phyloP scores from a whole-genome alignment of 35 echinoderm and acorn worm genomes.

The Acanthaster planci region DNA sequence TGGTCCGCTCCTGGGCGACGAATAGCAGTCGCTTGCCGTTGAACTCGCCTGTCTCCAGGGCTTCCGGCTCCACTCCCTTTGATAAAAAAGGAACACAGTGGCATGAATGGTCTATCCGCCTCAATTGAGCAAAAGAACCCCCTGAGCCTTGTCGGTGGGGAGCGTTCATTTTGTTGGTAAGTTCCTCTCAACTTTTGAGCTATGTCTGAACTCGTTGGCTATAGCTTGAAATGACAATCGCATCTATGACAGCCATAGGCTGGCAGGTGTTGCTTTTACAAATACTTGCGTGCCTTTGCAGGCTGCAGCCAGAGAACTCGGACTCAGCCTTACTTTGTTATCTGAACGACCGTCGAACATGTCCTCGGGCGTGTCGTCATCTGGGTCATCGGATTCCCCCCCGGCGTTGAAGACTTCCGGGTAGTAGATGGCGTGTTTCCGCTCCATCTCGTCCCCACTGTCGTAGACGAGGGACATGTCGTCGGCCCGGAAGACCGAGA shows the following conservation, averaged over 20 bases:
- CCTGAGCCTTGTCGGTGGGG: too few species aligned
- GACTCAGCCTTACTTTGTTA: constrained; percentile 56
- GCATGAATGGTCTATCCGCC: too few species aligned
- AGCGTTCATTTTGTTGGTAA: too few species aligned
- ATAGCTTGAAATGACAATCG: too few species aligned
- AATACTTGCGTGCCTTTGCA: too few species aligned
- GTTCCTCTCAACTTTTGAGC: too few species aligned
- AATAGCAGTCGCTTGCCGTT: constrained; percentile 58
- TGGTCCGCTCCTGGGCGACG: constrained; percentile 60
- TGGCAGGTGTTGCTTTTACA: too few species aligned
- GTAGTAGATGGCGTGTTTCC: constrained; percentile 45
- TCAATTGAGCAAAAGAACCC: too few species aligned
- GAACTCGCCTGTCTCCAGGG: constrained; percentile 56
- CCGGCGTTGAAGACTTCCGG: constrained; percentile 78
- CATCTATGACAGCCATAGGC: too few species aligned
- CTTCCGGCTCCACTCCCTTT: constrained; percentile 77
- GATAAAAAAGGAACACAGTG: too few species aligned
- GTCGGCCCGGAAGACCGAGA: constrained; percentile 51
- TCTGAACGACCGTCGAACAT: constrained; percentile 71
- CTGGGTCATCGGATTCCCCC: constrained; percentile 51
- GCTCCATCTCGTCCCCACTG: constrained; percentile 82
- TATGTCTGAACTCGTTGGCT: too few species aligned
- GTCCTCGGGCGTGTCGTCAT: constrained; percentile 57
- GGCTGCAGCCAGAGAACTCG: too few species aligned
- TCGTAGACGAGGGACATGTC: constrained; percentile 50